Evolutionary conservation across 2,888 invertebrate species (phyloP), one percentile per base, ranked within the genome.

Genomic region (Stratiomys singularior): DNA sequence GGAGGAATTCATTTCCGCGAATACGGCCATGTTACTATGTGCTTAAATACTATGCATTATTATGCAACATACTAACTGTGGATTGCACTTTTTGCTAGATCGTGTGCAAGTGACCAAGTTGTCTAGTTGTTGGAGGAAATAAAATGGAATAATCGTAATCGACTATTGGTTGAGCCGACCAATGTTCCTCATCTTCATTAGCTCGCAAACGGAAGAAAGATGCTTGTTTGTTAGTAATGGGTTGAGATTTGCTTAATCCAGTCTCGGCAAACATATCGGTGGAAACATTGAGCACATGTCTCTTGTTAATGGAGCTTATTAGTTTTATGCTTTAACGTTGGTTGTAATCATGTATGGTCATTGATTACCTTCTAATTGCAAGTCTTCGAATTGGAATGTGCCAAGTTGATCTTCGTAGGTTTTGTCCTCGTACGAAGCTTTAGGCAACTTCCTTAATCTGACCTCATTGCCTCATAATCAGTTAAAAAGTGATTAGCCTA

Each of bases 191-290:
- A 9, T 37, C 37, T 66, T 18, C 37, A 18, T 44, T 44, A 37
- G 2, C 66, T 66, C 21, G n/a, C 21, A 66, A 66, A 66, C 66
- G 66, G 66, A 66, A 66, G 66, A 15, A 25, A 4, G 21, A 60
- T 13, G 23, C 25, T 60, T 52, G 18, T 5, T 52, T 52, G 21
- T 3, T 60, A 25, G n/a, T 25, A 25, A 60, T n/a, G 52, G 4
- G 4, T 4, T 4, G 52, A 13, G 52, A 52, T 52, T 4, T 9
- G 52, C 52, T 52, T 52, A 52, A 52, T 15, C 52, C 52, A 9
- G 7, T 13, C 52, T 13, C 15, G 9, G 9, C 37, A 9, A 37
- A 37, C 9, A 9, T 37, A 37, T 37, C 3, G 3, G 3, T 37
- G 37, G 3, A 37, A 3, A 37, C 37, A 37, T 9, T 37, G 37